These are phyloP conservation scores for Mantis religiosa DNA, from an alignment of 2,888 invertebrate genomes.

Conservation along the genomic window DNA sequence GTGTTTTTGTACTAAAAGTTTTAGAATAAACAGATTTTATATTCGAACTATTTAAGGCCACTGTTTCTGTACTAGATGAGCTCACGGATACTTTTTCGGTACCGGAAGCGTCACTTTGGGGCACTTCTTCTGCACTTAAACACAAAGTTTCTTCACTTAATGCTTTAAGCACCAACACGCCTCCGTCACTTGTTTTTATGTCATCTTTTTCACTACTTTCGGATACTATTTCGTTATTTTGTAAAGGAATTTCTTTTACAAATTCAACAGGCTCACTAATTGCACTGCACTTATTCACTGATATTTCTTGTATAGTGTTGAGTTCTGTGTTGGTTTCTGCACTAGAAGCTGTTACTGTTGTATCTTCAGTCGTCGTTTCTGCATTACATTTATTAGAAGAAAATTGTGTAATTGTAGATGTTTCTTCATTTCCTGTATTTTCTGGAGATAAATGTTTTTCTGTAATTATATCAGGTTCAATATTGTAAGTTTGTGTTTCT, in stretches of 20 bases:
- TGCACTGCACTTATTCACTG: too few relatives aligned
- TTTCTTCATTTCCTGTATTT: background rate
- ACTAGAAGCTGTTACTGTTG: background rate
- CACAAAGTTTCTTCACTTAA: background rate
- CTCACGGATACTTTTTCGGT: background rate
- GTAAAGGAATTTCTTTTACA: too few relatives aligned
- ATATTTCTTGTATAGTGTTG: background rate
- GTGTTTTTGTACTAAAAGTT: background rate
- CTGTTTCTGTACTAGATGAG: background rate
- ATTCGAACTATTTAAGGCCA: background rate
- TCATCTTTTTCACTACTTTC: background rate
- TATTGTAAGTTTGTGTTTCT: background rate
- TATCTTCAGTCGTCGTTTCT: background rate
- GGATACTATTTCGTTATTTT: too few relatives aligned
- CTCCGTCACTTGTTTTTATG: background rate
- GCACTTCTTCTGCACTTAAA: background rate
- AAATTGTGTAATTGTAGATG: background rate
- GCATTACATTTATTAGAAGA: background rate
- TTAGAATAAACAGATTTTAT: background rate
- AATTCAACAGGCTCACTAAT: too few relatives aligned
- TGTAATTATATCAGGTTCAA: background rate
- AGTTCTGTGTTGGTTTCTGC: background rate
- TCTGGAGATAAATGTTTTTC: background rate
- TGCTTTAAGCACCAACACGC: background rate
- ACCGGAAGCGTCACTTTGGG: background rate